Evolutionary conservation across 2,113 vertebrate genomes (phyloP).

Genomic region (Labeo catla): DNA sequence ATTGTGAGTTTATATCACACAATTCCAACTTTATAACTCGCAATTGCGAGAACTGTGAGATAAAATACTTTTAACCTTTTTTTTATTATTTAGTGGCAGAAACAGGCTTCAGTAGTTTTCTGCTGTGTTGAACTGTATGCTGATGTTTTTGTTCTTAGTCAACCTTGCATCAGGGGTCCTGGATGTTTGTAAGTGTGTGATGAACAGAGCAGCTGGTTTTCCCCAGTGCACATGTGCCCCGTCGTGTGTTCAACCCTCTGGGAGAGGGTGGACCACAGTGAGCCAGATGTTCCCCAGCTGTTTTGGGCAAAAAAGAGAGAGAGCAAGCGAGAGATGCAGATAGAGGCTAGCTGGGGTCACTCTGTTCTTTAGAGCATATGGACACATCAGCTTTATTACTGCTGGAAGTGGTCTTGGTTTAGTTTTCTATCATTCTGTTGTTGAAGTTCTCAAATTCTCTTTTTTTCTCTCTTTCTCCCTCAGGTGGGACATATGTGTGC

Average conservation of each 20-base stretch:
- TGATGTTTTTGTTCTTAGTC: background rate
- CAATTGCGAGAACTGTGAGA: no score
- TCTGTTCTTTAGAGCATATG: slow-evolving; percentile 6
- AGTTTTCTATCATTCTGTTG: slow-evolving; percentile 14
- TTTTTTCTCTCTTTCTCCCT: slow-evolving; percentile 6
- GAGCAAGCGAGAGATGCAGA: background rate
- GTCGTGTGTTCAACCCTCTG: slow-evolving; percentile 11
- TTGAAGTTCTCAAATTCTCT: background rate
- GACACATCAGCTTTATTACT: background rate
- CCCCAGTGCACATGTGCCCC: slow-evolving; percentile 28
- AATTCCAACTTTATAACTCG: no score
- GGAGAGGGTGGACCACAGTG: slow-evolving; percentile 19
- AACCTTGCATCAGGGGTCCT: background rate
- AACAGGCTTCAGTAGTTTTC: background rate
- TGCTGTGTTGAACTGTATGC: background rate
- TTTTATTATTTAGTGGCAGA: no score
- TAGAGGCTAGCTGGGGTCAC: slow-evolving; percentile 35
- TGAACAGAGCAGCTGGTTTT: slow-evolving; percentile 36
- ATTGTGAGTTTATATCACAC: no score
- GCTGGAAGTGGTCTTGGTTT: background rate
- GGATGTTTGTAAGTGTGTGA: slow-evolving; percentile 27
- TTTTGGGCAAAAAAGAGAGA: slow-evolving; percentile 7
- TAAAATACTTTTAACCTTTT: no score
- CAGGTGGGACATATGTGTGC: slow-evolving; percentile 91
- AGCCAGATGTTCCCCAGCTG: slow-evolving; percentile 51